These are phyloP conservation scores for Euzetes globulus DNA, from an alignment of 2,888 invertebrate species.

Conservation along the genomic window DNA sequence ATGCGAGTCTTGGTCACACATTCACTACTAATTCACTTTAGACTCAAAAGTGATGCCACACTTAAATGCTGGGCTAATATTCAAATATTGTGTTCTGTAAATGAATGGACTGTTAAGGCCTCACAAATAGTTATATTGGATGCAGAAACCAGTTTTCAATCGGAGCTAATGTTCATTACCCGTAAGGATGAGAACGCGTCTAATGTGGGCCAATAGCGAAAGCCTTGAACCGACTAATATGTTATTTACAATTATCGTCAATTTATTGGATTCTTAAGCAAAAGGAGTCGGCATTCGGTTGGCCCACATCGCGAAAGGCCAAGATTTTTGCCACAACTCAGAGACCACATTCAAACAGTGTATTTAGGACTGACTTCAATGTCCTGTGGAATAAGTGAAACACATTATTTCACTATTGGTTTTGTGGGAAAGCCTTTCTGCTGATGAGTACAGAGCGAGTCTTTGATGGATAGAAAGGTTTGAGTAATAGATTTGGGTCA, in stretches of 20 bases:
- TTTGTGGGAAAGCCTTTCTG: neutral
- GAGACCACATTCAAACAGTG: neutral
- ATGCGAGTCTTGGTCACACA: neutral
- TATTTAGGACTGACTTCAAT: neutral
- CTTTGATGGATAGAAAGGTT: neutral
- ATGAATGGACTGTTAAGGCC: constrained; percentile 6
- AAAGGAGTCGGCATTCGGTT: neutral
- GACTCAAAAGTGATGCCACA: constrained; percentile 15
- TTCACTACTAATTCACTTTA: constrained; percentile 4
- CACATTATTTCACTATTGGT: neutral
- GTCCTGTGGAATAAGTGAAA: neutral
- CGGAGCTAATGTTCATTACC: constrained; percentile 16
- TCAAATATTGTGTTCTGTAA: constrained; percentile 1
- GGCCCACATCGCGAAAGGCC: constrained; percentile 16
- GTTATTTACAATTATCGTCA: constrained; percentile 19
- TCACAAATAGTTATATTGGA: constrained; percentile 3
- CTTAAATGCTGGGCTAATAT: constrained; percentile 12
- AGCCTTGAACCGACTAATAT: constrained; percentile 11
- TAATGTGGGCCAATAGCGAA: constrained; percentile 25
- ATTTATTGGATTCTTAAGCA: constrained; percentile 14
- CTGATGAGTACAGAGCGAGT: neutral
- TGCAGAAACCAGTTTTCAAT: constrained; percentile 19
- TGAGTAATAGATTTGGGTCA: constrained; percentile 21
- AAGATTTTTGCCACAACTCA: neutral
- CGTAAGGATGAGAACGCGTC: constrained; percentile 17